Percentiles rank a stretch among this genome's conserved stretches.
Conservation (phyloP, 1,140 invertebrate genomes). For the Pararge aegeria region DNA sequence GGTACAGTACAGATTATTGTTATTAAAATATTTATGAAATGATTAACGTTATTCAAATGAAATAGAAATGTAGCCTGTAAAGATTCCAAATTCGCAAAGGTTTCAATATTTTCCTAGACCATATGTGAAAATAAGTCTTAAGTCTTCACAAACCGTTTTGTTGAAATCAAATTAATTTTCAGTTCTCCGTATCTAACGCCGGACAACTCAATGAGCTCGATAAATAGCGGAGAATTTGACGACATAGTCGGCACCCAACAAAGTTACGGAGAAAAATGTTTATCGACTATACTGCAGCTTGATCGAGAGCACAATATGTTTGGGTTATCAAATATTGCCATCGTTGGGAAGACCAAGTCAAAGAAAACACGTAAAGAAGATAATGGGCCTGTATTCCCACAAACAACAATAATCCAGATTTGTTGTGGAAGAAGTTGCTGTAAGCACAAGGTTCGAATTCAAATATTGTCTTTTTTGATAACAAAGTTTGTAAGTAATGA, state of each 20-base stretch:
- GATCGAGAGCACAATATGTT: conserved; percentile 68
- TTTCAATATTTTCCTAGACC: too few species aligned
- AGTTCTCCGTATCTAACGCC: conserved; percentile 54
- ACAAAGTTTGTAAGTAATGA: too few species aligned
- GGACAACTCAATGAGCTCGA: conserved; percentile 36
- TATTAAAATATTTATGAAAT: too few species aligned
- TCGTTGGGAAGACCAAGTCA: conserved; percentile 43
- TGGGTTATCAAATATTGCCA: conserved; percentile 61
- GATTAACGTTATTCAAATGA: too few species aligned
- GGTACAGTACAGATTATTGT: background rate
- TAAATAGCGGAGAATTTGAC: conserved; percentile 43
- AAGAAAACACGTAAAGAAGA: conserved; percentile 48
- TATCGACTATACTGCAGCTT: conserved; percentile 61
- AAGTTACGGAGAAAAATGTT: conserved; percentile 51
- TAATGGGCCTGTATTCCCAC: conserved; percentile 53
- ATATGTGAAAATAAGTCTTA: too few species aligned
- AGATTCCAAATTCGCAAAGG: too few species aligned
- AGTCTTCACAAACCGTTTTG: too few species aligned
- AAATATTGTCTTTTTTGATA: background rate
- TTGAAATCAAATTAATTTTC: conserved; percentile 26
- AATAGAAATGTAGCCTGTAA: too few species aligned
- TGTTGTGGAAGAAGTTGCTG: conserved; percentile 52
- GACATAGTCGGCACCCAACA: conserved; percentile 22
- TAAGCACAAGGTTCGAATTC: conserved; percentile 44
- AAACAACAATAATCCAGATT: conserved; percentile 60